Conservation (phyloP, 2,797 vertebrate genomes). For the Austrolebias charrua region DNA sequence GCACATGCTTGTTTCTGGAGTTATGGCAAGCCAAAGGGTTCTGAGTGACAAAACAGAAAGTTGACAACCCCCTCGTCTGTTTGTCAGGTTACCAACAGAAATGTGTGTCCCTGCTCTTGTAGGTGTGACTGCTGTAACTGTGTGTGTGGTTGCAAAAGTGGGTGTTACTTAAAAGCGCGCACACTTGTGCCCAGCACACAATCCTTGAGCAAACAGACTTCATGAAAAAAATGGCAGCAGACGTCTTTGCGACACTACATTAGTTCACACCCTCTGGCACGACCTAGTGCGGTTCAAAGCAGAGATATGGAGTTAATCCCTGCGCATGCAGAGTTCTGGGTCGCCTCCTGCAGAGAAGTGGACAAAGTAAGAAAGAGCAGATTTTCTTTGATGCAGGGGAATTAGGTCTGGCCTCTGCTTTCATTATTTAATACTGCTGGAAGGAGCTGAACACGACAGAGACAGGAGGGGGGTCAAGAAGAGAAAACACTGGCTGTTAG, state of each 20-base stretch:
- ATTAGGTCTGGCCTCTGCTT: constrained; percentile 39
- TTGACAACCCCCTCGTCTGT: neutral
- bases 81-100: constrained; percentile 9
- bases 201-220: constrained; percentile 51
- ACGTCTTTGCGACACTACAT: constrained; percentile 57
- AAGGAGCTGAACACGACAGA: constrained; percentile 18
- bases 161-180: constrained; percentile 40
- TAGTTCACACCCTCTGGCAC: constrained; percentile 67
- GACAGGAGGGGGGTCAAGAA: neutral
- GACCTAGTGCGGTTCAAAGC: constrained; percentile 72
- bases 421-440: constrained; percentile 13
- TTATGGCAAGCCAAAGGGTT: constrained; percentile 19
- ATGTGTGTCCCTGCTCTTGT: constrained; percentile 14
- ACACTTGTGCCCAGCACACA: constrained; percentile 30
- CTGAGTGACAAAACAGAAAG: constrained; percentile 13
- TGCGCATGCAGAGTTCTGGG: constrained; percentile 15
- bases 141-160: constrained; percentile 25
- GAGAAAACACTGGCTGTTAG: constrained; percentile 9
- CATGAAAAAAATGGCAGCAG: constrained; percentile 24
- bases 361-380: constrained; percentile 53
- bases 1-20: constrained; percentile 19
- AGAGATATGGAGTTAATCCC: constrained; percentile 63
- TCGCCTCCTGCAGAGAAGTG: constrained; percentile 51
- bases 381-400: constrained; percentile 58
- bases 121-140: constrained; percentile 30